Conservation (phyloP, 2,797 vertebrate genomes). For the Malurus leucopterus region DNA sequence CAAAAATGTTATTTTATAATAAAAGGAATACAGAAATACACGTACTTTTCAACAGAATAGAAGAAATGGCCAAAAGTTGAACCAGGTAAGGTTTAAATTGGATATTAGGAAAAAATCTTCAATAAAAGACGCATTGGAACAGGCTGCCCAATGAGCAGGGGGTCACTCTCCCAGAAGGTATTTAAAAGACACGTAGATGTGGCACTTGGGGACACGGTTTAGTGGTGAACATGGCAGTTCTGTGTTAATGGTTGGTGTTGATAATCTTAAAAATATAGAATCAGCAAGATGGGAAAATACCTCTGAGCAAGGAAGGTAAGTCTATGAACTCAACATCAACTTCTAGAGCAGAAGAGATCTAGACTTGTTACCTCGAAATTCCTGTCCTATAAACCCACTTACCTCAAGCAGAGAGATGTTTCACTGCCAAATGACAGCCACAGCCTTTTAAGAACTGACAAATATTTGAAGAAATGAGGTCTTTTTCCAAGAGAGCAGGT, state of each 20-base stretch:
- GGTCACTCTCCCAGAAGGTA: neutral
- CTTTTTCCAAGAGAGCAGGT: neutral
- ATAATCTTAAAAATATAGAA: neutral
- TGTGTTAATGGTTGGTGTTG: neutral
- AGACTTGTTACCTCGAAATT: neutral
- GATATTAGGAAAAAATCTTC: neutral
- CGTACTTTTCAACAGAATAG: neutral
- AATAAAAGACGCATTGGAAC: neutral
- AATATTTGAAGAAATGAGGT: neutral
- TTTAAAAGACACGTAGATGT: neutral
- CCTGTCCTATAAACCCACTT: neutral
- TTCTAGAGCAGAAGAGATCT: neutral
- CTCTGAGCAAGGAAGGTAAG: neutral
- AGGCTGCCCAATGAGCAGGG: neutral
- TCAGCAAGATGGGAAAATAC: neutral
- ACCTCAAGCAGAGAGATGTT: neutral
- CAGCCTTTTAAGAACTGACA: neutral
- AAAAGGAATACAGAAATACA: neutral
- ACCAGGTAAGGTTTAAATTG: neutral
- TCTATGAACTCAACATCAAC: neutral
- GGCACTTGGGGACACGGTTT: accelerated
- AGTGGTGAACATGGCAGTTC: neutral
- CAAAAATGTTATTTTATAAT: neutral
- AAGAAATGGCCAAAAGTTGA: neutral
- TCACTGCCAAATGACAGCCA: neutral